Conservation (phyloP, 2,797 vertebrate genomes). For the Distichodus sexfasciatus region DNA sequence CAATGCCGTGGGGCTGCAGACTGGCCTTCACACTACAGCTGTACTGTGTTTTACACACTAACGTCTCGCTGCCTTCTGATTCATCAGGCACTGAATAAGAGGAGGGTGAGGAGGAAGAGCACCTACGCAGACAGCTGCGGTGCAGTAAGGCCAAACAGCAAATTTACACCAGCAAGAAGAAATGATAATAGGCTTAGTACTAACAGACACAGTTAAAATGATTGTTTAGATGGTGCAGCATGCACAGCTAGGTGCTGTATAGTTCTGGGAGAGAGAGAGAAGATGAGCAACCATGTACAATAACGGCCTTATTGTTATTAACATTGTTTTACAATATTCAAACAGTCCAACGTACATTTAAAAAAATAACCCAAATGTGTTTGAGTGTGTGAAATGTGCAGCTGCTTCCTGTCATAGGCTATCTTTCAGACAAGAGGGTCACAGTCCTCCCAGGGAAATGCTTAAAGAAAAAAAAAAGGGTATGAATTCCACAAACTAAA, state of each 20-base stretch:
- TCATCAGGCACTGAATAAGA: constrained; percentile 66
- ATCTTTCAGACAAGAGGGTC: background rate
- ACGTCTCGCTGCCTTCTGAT: constrained; percentile 19
- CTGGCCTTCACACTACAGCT: background rate
- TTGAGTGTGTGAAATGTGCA: background rate
- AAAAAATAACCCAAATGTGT: background rate
- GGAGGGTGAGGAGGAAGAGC: constrained; percentile 10
- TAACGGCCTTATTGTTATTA: constrained; percentile 30
- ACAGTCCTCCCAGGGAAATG: too few species aligned
- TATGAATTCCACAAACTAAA: background rate
- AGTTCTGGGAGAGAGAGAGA: background rate
- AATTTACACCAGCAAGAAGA: constrained; percentile 42
- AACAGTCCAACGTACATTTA: background rate
- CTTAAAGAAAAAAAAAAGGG: background rate
- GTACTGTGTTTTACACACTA: background rate
- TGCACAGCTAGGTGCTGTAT: background rate
- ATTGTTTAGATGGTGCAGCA: background rate
- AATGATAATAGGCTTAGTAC: too few species aligned
- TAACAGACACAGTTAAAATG: constrained; percentile 16
- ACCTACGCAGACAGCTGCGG: constrained; percentile 53
- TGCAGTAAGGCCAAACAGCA: constrained; percentile 59
- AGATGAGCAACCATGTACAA: background rate
- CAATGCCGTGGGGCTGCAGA: background rate
- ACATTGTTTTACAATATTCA: background rate
- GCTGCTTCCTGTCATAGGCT: background rate